phyloP scores from a whole-genome alignment of 2,113 vertebrate species.

The Archocentrus centrarchus region DNA sequence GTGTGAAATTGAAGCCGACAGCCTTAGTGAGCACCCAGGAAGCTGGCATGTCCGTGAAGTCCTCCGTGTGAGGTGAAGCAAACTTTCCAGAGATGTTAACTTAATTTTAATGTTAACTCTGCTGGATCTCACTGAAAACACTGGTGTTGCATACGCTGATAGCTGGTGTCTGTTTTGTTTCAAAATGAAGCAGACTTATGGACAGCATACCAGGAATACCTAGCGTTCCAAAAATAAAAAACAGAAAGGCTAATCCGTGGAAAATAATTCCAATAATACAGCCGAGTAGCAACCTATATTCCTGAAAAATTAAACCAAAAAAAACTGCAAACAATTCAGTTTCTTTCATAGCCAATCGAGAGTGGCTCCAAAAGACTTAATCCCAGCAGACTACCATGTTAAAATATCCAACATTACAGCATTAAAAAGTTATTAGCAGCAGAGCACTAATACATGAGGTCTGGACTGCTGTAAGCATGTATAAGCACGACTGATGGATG shows the following conservation, averaged over 20 bases:
- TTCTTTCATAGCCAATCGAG: too few species aligned
- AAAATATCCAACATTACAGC: too few species aligned
- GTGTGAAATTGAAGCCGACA: slow-evolving; percentile 67
- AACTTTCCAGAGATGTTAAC: slow-evolving; percentile 22
- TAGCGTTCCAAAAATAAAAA: background rate
- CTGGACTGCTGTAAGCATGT: background rate
- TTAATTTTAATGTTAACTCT: slow-evolving; percentile 7
- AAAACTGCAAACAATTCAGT: too few species aligned
- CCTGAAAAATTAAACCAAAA: too few species aligned
- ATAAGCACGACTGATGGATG: background rate
- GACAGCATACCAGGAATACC: background rate
- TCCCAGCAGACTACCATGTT: too few species aligned
- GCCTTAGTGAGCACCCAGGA: slow-evolving; percentile 30
- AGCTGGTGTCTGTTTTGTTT: background rate
- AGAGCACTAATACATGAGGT: background rate
- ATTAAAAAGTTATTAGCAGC: slow-evolving; percentile 13
- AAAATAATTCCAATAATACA: too few species aligned
- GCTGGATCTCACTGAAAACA: background rate
- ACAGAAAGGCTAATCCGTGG: too few species aligned
- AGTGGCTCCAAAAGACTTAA: too few species aligned
- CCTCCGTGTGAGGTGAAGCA: slow-evolving; percentile 16
- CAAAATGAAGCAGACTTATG: background rate
- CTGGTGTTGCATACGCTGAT: background rate
- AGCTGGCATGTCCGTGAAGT: slow-evolving; percentile 25
- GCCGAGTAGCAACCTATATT: too few species aligned